These are phyloP conservation scores for Pharmacophagus antenor DNA, from an alignment of 2,888 invertebrate species.

Conservation along the genomic window DNA sequence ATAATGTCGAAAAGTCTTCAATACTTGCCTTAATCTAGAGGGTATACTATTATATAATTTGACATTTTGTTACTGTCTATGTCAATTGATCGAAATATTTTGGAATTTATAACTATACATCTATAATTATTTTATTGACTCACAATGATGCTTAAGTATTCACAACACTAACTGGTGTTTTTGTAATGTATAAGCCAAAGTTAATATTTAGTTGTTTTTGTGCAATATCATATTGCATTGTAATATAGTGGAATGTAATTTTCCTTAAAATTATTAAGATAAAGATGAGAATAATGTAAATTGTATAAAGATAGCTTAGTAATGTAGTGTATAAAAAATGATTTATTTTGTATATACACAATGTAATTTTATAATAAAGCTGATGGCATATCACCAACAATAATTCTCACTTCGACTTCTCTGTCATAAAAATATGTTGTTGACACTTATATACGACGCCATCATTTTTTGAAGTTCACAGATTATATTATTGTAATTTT, in stretches of 20 bases:
- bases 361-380: slow-evolving; percentile 45
- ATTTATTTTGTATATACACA: slow-evolving; percentile 63
- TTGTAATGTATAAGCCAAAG: slow-evolving; percentile 78
- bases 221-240: slow-evolving; percentile 78
- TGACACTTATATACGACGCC: slow-evolving; percentile 28
- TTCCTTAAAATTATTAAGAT: slow-evolving; percentile 57
- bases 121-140: slow-evolving; percentile 25
- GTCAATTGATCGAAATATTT: slow-evolving; percentile 9
- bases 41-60: slow-evolving; percentile 11
- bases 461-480: slow-evolving; percentile 37
- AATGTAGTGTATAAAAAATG: slow-evolving; percentile 61
- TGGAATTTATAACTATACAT: slow-evolving; percentile 1
- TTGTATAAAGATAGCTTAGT: slow-evolving; percentile 71
- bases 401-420: slow-evolving; percentile 41
- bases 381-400: slow-evolving; percentile 51
- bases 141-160: slow-evolving; percentile 39
- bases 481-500: slow-evolving; percentile 44
- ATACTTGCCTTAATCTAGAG: slow-evolving; percentile 8
- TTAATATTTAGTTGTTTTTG: slow-evolving; percentile 73
- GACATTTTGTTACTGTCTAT: slow-evolving; percentile 3
- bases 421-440: slow-evolving; percentile 33
- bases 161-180: slow-evolving; percentile 53
- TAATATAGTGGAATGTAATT: slow-evolving; percentile 70
- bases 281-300: slow-evolving; percentile 69
- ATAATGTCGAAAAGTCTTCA: slow-evolving; percentile 12